Conservation (phyloP, 2,888 invertebrate genomes). For the Rhopalosiphum nymphaeae region DNA sequence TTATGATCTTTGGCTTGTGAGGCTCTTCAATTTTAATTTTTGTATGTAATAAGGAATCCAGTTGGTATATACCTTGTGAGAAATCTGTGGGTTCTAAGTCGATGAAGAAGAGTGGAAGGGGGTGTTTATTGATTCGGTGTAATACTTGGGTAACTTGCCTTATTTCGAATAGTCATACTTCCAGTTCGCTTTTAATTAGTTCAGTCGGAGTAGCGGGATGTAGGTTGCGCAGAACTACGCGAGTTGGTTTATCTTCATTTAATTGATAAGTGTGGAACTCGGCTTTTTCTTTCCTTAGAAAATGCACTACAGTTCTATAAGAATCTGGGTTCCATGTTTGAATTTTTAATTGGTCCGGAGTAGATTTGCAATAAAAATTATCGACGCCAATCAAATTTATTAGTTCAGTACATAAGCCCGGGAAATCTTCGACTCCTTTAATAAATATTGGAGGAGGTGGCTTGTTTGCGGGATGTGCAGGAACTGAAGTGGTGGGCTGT, state of each 20-base stretch:
- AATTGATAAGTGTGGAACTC: no score
- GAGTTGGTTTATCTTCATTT: neutral
- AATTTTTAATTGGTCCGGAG: no score
- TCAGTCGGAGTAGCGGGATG: neutral
- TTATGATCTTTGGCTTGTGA: constrained; percentile 11
- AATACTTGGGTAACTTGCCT: constrained; percentile 1
- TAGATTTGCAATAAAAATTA: no score
- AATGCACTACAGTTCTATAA: no score
- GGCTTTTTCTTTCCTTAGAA: no score
- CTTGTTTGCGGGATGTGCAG: neutral
- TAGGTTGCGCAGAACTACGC: neutral
- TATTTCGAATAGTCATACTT: neutral
- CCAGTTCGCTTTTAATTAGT: neutral
- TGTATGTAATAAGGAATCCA: neutral
- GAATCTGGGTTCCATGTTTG: no score
- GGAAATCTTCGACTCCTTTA: no score
- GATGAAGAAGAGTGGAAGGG: neutral
- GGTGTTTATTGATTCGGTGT: neutral
- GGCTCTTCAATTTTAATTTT: neutral
- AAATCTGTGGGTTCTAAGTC: neutral
- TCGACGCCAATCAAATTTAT: no score
- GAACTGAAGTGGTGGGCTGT: neutral
- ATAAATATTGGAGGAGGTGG: no score
- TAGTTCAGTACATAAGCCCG: no score
- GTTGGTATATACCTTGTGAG: neutral